Base-by-base conservation (phyloP, 1,140 invertebrate genomes). In the Anastrepha ludens region DNA sequence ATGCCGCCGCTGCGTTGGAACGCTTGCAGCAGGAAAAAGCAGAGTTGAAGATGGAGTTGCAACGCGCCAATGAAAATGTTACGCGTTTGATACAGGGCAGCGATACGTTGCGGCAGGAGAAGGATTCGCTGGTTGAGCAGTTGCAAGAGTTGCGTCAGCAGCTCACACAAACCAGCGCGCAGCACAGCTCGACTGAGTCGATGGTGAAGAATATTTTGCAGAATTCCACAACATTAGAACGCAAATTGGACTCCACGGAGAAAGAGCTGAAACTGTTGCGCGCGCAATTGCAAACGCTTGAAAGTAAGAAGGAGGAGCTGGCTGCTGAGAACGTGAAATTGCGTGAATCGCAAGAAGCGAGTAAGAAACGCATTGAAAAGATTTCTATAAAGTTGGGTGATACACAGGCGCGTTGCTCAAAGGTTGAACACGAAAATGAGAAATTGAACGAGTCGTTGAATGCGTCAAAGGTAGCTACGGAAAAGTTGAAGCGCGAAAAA, bases 361-460 rank as follows among this genome's bases (percentile, higher is more conserved):
- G 47, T 0, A 89, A 85, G 8, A 90, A 90, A 15, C 88, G 90
- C 2, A 60, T 90, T 59, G 90, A 91, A 39, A 89, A 89, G 88
- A 74, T 89, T 55, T 85, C 89, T 50, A 20, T 90, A 0, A 90
- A 90, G 70, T 58, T 91, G 17, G 88, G 88, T 11, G 89, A 89
- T 7, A 74, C 88, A 13, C 90, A 89, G 20, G 88, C 90, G 0
- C 13, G 78, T 44, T 29, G 89, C 29, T 74, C 86, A 2, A 90
- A 91, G 65, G 55, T 87, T 3, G 87, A 91, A 15, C 86, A 88
- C 70, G 87, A 86, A 81, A 88, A 64, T 60, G 67, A 88, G 87
- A 50, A 62, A 67, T 3, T 74, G 1, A 65, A 0, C 47, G 81
- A 20, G 59, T 85, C 70, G n/a, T 41, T 11, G 9, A 87, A 85